Percentiles rank a stretch among this genome's conserved stretches.
phyloP scores from a whole-genome alignment of 2,888 invertebrate genomes.

The Pilophorus perplexus region DNA sequence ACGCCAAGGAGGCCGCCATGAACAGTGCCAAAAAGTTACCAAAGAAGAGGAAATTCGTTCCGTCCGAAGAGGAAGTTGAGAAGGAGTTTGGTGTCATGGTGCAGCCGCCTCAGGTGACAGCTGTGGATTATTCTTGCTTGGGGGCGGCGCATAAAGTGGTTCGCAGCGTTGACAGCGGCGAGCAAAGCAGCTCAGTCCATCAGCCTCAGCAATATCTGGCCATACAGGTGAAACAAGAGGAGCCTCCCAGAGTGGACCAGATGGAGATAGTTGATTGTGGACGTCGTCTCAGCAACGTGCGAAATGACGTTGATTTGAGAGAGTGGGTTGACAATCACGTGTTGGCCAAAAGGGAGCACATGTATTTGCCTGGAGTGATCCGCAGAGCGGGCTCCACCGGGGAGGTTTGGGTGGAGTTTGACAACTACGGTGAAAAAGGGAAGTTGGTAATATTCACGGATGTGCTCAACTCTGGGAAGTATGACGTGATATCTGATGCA shows the following conservation, averaged over 20 bases:
- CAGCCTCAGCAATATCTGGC: background rate
- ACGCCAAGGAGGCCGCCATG: constrained; percentile 57
- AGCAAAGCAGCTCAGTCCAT: constrained; percentile 17
- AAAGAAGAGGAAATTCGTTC: constrained; percentile 87
- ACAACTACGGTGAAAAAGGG: constrained; percentile 66
- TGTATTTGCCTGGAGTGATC: constrained; percentile 86
- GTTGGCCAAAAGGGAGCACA: constrained; percentile 77
- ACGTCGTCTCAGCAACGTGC: constrained; percentile 12
- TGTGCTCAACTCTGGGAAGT: constrained; percentile 74
- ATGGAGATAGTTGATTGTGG: constrained; percentile 17
- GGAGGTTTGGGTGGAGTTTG: constrained; percentile 78
- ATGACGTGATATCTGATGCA: constrained; percentile 89
- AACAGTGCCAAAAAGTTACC: constrained; percentile 70
- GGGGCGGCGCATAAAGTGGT: constrained; percentile 19
- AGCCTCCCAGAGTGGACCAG: constrained; percentile 28
- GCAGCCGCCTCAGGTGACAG: constrained; percentile 58
- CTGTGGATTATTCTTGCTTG: constrained; percentile 60
- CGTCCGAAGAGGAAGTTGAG: constrained; percentile 70
- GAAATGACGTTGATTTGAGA: constrained; percentile 70
- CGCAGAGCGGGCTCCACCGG: constrained; percentile 66
- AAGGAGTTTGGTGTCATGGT: constrained; percentile 4
- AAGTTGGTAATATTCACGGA: constrained; percentile 58
- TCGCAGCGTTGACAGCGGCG: background rate
- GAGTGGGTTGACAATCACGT: constrained; percentile 94
- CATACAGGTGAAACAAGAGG: constrained; percentile 14